A percentile compares a stretch with the other conserved stretches of the same genome.
Conservation (phyloP, 2,888 invertebrate genomes). For the Xestoiulus laeticollis region DNA sequence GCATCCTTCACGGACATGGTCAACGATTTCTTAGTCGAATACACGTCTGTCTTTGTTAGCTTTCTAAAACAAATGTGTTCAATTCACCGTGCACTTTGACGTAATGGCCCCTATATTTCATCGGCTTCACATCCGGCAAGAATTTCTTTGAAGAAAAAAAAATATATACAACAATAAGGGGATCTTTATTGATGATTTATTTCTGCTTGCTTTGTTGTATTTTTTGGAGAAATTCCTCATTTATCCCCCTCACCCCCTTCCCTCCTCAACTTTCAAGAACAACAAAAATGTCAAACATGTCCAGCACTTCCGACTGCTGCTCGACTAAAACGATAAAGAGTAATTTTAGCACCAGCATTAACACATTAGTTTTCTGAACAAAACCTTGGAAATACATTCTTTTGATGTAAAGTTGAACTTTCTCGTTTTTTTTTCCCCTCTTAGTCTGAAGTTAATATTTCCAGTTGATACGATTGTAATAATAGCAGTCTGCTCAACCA, state of each 20-base stretch:
- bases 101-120: slow-evolving; percentile 41
- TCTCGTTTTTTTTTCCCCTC: no score
- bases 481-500: no score
- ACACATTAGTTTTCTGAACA: not conserved
- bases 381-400: not conserved
- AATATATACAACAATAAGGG: slow-evolving; percentile 23
- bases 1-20: not conserved
- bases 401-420: not conserved
- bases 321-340: not conserved
- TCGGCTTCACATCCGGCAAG: slow-evolving; percentile 21
- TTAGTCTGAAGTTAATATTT: not conserved
- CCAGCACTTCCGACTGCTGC: not conserved
- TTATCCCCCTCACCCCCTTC: not conserved
- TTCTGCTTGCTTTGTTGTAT: slow-evolving; percentile 14
- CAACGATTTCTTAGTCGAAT: not conserved
- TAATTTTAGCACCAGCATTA: not conserved
- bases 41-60: slow-evolving; percentile 24
- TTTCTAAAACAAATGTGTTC: slow-evolving; percentile 41
- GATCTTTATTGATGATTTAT: slow-evolving; percentile 34
- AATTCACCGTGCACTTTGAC: slow-evolving; percentile 43
- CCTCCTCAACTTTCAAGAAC: not conserved
- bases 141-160: slow-evolving; percentile 32
- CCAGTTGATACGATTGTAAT: no score
- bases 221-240: not conserved
- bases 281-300: not conserved